Conservation (phyloP, 2,888 invertebrate species). For the Cosmia pyralina region DNA sequence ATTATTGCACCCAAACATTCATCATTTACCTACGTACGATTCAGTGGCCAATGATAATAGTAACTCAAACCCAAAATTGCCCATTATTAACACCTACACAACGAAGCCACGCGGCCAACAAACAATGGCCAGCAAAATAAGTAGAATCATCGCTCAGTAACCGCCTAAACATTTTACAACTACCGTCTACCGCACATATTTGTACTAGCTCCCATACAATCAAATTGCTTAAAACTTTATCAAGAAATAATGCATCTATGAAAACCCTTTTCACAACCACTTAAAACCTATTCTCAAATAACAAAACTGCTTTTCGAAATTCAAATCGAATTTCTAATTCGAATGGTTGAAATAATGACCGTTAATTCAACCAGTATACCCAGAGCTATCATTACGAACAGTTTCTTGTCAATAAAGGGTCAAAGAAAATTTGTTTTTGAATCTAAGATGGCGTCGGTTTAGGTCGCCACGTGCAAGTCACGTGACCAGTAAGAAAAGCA, state of each 20-base stretch:
- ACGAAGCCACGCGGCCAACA: constrained; percentile 72
- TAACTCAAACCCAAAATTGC: constrained; percentile 62
- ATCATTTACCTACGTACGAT: constrained; percentile 30
- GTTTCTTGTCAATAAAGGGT: constrained; percentile 36
- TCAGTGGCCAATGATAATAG: constrained; percentile 44
- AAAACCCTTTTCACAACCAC: constrained; percentile 29
- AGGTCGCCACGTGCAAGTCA: constrained; percentile 81
- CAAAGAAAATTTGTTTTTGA: constrained; percentile 65
- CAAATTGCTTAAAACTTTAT: constrained; percentile 70
- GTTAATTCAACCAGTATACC: constrained; percentile 70
- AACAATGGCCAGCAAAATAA: constrained; percentile 80
- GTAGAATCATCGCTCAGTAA: constrained; percentile 69
- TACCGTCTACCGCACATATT: constrained; percentile 71
- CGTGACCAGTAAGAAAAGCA: constrained; percentile 84
- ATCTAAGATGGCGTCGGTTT: constrained; percentile 80
- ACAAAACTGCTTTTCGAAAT: constrained; percentile 27
- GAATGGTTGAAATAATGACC: constrained; percentile 85
- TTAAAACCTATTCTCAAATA: constrained; percentile 29
- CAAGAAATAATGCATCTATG: constrained; percentile 18
- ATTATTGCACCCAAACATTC: background rate
- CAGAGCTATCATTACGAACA: constrained; percentile 22
- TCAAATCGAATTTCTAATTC: constrained; percentile 78
- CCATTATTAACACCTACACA: constrained; percentile 77
- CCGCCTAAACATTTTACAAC: constrained; percentile 77
- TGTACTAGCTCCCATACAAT: constrained; percentile 60